Base-by-base conservation (phyloP, 2,797 vertebrate genomes). In the Coluber constrictor region DNA sequence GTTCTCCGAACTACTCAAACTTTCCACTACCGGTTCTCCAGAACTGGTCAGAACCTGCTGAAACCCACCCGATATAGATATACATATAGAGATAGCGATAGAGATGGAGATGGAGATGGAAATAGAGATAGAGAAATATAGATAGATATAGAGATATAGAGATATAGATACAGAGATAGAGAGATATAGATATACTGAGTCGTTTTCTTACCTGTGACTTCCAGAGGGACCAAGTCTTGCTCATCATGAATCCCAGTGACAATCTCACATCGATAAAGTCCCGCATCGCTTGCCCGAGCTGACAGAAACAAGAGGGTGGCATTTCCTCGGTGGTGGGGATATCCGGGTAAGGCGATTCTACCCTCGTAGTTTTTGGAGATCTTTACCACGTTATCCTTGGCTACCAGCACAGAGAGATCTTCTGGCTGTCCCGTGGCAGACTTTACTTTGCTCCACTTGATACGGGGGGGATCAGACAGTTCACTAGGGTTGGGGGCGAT, bases 361-460 rank as follows among this genome's bases (percentile, higher is more conserved):
- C 99, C 99, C 96, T 99, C 98, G 96, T 99, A 99, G 92, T 97
- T 98, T 93, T 98, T 99, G 94, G 98, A 98, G 95, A 99, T 98
- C 97, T 99, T 99, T 91, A 99, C 98, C 83, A 98, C 98, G 4
- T 98, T 99, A 95, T 99, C 99, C 98, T 98, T 99, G 96, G 99
- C 99, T 96, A 99, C 99, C 93, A 99, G 97, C 92, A 99, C 98
- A 0, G 99, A 98, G 95, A 98, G 93, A 18, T 99, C 98, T 95
- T 98, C 98, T 96, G 98, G 97, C 90, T 98, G 97, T 9, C 99
- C 98, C 0, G 97, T 96, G 1, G 98, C 98, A 0, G 98, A 97
- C 93, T 98, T 98, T 66, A 99, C 98, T 93, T 99, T 99, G 96
- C 98, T 99, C 99, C 99, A 99, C 96, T 99, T 99, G 97, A 99